Evolutionary conservation across 2,113 vertebrate genomes (phyloP).

Genomic region (Oplegnathus fasciatus): DNA sequence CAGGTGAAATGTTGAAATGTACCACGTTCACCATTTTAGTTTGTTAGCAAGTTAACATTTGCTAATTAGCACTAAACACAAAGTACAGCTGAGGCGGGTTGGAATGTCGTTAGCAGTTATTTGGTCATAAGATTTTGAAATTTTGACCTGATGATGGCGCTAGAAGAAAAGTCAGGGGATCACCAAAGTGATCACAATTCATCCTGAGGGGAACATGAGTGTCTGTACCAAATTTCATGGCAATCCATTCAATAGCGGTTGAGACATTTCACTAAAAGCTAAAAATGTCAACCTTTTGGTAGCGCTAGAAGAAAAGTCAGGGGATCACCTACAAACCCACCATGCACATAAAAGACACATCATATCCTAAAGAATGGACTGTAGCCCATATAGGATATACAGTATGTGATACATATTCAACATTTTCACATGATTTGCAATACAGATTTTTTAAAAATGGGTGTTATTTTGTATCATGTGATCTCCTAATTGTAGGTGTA

Average conservation of each 20-base stretch:
- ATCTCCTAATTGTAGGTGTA: too few relatives aligned
- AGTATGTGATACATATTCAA: too few relatives aligned
- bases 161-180: not conserved
- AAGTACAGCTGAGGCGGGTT: not conserved
- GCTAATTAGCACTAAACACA: not conserved
- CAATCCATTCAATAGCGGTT: too few relatives aligned
- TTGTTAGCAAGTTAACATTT: not conserved
- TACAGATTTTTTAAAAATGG: not conserved
- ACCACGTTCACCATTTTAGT: not conserved
- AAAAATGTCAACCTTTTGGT: too few relatives aligned
- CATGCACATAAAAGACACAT: not conserved
- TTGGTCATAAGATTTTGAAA: too few relatives aligned
- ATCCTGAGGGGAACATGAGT: too few relatives aligned
- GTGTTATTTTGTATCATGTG: not conserved
- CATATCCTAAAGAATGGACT: not conserved
- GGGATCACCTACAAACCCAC: not conserved
- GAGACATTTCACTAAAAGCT: too few relatives aligned
- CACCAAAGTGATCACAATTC: too few relatives aligned
- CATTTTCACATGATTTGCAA: too few relatives aligned
- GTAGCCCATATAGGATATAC: too few relatives aligned
- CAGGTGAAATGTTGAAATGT: not conserved
- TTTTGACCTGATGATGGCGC: not conserved
- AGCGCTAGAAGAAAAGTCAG: too few relatives aligned
- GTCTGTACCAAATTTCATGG: too few relatives aligned
- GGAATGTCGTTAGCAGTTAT: not conserved